phyloP scores from a whole-genome alignment of 2,888 invertebrate genomes.

The Priocnemis perturbator region DNA sequence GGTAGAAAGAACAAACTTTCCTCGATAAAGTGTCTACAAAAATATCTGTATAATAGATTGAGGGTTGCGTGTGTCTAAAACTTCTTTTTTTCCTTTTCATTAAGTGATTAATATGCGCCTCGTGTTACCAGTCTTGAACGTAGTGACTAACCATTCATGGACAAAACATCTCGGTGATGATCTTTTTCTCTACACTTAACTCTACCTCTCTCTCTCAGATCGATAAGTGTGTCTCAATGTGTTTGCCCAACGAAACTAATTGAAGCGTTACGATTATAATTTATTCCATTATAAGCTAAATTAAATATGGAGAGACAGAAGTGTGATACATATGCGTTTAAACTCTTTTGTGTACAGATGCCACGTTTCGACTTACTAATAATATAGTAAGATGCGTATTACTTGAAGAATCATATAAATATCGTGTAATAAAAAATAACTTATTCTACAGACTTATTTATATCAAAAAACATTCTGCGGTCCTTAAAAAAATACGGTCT shows the following conservation, averaged over 20 bases:
- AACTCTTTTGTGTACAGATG: conserved; percentile 16
- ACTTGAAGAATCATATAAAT: conserved; percentile 44
- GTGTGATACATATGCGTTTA: conserved; percentile 26
- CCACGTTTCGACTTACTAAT: conserved; percentile 35
- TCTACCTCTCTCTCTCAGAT: not conserved
- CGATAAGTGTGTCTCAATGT: too few species aligned
- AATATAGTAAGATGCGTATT: conserved; percentile 35
- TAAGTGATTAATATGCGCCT: conserved; percentile 55
- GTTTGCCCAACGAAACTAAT: conserved; percentile 22
- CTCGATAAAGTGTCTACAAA: conserved; percentile 67
- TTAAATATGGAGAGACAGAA: conserved; percentile 29
- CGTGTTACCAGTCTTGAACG: conserved; percentile 61
- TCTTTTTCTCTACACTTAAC: conserved; percentile 27
- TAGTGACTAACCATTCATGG: conserved; percentile 63
- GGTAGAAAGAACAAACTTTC: conserved; percentile 67
- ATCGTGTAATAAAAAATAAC: conserved; percentile 57
- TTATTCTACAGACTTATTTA: conserved; percentile 51
- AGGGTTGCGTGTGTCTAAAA: conserved; percentile 60
- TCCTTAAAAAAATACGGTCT: conserved; percentile 56
- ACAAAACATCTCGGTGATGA: conserved; percentile 33
- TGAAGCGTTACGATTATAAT: conserved; percentile 11
- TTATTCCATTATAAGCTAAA: conserved; percentile 11
- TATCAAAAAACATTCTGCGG: conserved; percentile 53
- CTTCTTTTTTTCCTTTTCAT: conserved; percentile 22
- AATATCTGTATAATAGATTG: conserved; percentile 67